A percentile compares a stretch with the other conserved stretches of the same genome.
These are phyloP conservation scores for Mongoloraphidia duomilia DNA, from an alignment of 2,888 invertebrate species.

Conservation along the genomic window DNA sequence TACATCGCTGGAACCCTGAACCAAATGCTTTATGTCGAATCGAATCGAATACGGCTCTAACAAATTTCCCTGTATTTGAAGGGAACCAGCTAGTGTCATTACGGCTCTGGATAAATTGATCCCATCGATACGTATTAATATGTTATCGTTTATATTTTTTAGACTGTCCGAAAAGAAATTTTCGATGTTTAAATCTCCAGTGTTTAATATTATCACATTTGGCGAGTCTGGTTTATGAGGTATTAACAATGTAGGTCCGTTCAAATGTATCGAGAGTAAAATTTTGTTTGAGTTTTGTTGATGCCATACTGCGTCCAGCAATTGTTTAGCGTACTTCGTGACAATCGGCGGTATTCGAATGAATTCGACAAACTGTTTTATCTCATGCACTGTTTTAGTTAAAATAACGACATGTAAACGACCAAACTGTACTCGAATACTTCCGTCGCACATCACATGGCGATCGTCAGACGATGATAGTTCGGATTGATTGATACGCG, in stretches of 20 bases:
- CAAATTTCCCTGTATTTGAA: constrained; percentile 50
- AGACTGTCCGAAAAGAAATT: constrained; percentile 50
- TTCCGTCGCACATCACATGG: constrained; percentile 49
- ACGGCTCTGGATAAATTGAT: constrained; percentile 54
- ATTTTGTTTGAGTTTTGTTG: background rate
- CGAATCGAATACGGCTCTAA: constrained; percentile 58
- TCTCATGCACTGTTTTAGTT: too few relatives aligned
- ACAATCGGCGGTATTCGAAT: background rate
- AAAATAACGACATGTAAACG: constrained; percentile 43
- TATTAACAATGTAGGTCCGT: constrained; percentile 58
- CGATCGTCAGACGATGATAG: constrained; percentile 32
- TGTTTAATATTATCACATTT: constrained; percentile 59
- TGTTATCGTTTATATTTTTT: constrained; percentile 50
- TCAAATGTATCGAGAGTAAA: constrained; percentile 44
- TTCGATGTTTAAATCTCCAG: constrained; percentile 61
- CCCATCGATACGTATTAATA: constrained; percentile 51
- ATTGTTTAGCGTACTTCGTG: background rate
- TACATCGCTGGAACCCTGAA: constrained; percentile 8
- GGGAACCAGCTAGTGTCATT: constrained; percentile 54
- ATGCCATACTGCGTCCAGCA: background rate
- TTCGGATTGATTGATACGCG: constrained; percentile 36
- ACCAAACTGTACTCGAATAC: constrained; percentile 52
- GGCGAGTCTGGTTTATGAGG: constrained; percentile 70
- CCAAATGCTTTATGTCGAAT: constrained; percentile 45
- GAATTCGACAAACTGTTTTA: too few relatives aligned